Conservation (phyloP, 2,797 vertebrate genomes). For the Gastrophryne carolinensis region DNA sequence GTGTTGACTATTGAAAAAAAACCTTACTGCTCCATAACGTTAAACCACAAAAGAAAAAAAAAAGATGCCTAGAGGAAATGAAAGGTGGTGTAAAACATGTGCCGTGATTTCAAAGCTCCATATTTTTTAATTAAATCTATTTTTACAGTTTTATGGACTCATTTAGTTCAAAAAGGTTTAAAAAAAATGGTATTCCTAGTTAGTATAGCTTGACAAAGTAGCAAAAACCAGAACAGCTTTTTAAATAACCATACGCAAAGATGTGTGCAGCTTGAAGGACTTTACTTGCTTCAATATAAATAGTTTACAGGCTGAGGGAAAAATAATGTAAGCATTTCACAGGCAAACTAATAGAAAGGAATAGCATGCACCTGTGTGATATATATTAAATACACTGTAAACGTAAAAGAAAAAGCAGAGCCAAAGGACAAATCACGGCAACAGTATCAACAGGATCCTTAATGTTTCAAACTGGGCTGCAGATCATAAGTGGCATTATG, state of each 20-base stretch:
- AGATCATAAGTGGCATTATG: background rate
- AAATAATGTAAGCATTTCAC: constrained; percentile 53
- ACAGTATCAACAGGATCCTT: constrained; percentile 2
- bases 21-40: constrained; percentile 42
- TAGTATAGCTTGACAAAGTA: constrained; percentile 54
- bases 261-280: constrained; percentile 44
- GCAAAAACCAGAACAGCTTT: constrained; percentile 53
- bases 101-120: constrained; percentile 54
- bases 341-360: constrained; percentile 54
- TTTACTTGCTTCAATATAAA: constrained; percentile 54
- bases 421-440: constrained; percentile 22
- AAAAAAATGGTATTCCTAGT: constrained; percentile 50
- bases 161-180: constrained; percentile 53
- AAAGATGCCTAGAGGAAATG: constrained; percentile 55
- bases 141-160: constrained; percentile 50
- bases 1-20: constrained; percentile 52
- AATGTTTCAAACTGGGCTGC: background rate
- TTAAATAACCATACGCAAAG: constrained; percentile 52
- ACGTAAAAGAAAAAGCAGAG: constrained; percentile 1
- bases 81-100: constrained; percentile 49
- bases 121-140: constrained; percentile 58
- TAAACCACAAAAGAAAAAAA: constrained; percentile 56
- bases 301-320: constrained; percentile 56
- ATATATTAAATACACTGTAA: constrained; percentile 40
- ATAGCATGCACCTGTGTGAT: constrained; percentile 38